Evolutionary conservation across 1,140 invertebrate species (phyloP).

Genomic region (Goniozus legneri): DNA sequence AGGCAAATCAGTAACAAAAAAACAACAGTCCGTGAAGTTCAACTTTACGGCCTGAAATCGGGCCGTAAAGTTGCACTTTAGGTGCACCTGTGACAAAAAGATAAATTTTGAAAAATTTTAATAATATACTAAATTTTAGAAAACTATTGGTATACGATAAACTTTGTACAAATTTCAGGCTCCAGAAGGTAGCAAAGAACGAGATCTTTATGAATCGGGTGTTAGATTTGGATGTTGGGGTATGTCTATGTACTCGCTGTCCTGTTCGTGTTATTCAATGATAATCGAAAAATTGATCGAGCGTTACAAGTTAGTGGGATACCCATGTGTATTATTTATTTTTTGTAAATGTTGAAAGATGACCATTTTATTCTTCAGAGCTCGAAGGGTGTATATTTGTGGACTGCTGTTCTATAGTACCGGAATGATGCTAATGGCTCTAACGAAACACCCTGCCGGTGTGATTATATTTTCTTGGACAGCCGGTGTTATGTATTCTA

Average conservation of each 20-base stretch:
- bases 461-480: slow-evolving; percentile 87
- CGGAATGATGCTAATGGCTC: slow-evolving; percentile 87
- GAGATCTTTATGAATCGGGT: slow-evolving; percentile 79
- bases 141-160: slow-evolving; percentile 5
- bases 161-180: slow-evolving; percentile 63
- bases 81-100: too few species aligned
- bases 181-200: slow-evolving; percentile 59
- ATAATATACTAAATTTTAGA: neutral
- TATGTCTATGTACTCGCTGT: slow-evolving; percentile 94
- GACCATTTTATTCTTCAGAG: slow-evolving; percentile 60
- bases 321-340: neutral
- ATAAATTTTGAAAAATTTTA: neutral
- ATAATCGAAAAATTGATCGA: slow-evolving; percentile 85
- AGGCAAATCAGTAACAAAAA: too few species aligned
- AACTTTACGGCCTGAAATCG: too few species aligned
- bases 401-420: slow-evolving; percentile 85
- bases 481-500: slow-evolving; percentile 95
- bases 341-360: too few species aligned
- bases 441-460: slow-evolving; percentile 70
- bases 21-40: too few species aligned
- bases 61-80: too few species aligned
- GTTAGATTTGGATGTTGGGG: slow-evolving; percentile 94
- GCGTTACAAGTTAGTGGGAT: slow-evolving; percentile 65
- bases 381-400: slow-evolving; percentile 81
- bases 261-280: slow-evolving; percentile 88